A percentile compares a stretch with the other conserved stretches of the same genome.
phyloP scores from a whole-genome alignment of 2,797 vertebrate genomes.

The Anguilla marmorata region DNA sequence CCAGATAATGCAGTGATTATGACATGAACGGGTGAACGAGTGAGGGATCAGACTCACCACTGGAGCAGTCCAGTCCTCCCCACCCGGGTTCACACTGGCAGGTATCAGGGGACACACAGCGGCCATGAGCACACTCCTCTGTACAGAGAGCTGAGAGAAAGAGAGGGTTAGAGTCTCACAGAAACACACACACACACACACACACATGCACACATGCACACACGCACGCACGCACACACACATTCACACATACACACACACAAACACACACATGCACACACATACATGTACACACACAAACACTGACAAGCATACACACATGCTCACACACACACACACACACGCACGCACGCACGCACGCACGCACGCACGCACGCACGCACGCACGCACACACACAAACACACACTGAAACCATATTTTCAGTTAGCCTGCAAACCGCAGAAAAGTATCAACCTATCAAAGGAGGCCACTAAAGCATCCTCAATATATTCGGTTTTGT shows the following conservation, averaged over 20 bases:
- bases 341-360: conserved; percentile 36
- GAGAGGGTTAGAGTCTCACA: conserved; percentile 7
- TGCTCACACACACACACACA: conserved; percentile 16
- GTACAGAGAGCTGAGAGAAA: conserved; percentile 80
- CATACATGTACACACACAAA: conserved; percentile 8
- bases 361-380: conserved; percentile 21
- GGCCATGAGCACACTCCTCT: conserved; percentile 93
- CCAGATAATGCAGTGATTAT: neutral
- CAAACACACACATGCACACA: conserved; percentile 42
- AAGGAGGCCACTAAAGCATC: neutral
- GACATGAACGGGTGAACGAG: neutral
- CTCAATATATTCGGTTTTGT: neutral
- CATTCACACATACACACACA: conserved; percentile 34
- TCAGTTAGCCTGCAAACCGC: neutral
- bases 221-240: conserved; percentile 35
- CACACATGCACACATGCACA: conserved; percentile 45
- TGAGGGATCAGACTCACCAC: conserved; percentile 81
- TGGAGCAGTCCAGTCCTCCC: conserved; percentile 97
- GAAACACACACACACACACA: neutral
- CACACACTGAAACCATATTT: neutral
- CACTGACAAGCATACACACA: neutral
- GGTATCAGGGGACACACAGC: conserved; percentile 96
- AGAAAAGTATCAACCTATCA: neutral
- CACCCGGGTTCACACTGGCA: conserved; percentile 98
- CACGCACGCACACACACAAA: neutral